Evolutionary conservation across 2,797 vertebrate genomes (phyloP).

Genomic region (Anabacerthia variegaticeps): DNA sequence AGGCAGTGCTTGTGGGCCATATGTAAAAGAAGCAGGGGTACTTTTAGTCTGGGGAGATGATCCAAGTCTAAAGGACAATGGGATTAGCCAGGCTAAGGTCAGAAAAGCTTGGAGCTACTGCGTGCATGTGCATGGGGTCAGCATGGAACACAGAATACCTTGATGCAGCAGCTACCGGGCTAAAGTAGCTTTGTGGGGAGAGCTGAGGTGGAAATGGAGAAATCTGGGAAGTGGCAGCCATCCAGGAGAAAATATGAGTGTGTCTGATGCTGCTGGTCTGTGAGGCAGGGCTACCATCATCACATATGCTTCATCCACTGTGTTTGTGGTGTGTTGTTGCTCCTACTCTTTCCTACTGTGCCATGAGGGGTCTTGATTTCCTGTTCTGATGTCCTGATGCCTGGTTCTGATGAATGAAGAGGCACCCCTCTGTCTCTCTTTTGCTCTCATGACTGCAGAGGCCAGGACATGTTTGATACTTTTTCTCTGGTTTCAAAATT

Average conservation of each 20-base stretch:
- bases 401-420: neutral
- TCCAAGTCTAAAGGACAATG: neutral
- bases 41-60: neutral
- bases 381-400: neutral
- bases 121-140: neutral
- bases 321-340: neutral
- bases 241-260: neutral
- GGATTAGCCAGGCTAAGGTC: neutral
- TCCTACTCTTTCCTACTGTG: neutral
- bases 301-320: neutral
- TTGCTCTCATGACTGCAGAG: neutral
- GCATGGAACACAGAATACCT: neutral
- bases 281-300: accelerated
- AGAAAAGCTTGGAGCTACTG: neutral
- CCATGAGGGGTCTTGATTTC: neutral
- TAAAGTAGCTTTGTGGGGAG: neutral
- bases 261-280: neutral
- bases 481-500: neutral
- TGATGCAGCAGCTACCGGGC: neutral
- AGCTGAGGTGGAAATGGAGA: neutral
- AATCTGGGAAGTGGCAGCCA: neutral
- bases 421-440: neutral
- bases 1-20: neutral
- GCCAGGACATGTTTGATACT: neutral
- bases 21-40: neutral